Percentiles rank a stretch among this genome's conserved stretches.
phyloP scores from a whole-genome alignment of 2,797 vertebrate species.

The Fistularia tabacaria region DNA sequence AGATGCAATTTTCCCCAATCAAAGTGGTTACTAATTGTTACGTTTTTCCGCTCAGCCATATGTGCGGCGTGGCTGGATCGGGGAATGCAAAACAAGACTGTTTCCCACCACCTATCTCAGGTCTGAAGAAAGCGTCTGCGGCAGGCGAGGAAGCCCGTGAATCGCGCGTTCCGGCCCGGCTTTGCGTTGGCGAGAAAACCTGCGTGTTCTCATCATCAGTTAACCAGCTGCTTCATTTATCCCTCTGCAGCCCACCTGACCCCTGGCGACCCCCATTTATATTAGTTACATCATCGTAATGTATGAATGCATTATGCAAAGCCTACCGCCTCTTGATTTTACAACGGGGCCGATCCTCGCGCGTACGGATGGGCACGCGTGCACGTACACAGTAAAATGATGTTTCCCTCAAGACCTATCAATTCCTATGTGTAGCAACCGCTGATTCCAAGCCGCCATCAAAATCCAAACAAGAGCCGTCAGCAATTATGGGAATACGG shows the following conservation, averaged over 20 bases:
- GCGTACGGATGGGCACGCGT: conserved; percentile 14
- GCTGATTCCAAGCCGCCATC: conserved; percentile 73
- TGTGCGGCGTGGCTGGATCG: conserved; percentile 55
- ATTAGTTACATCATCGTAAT: conserved; percentile 42
- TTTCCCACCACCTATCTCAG: conserved; percentile 14
- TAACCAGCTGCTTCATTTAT: conserved; percentile 37
- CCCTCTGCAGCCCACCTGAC: conserved; percentile 27
- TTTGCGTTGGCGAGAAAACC: conserved; percentile 1
- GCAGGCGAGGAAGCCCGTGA: too few species aligned
- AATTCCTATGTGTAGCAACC: conserved; percentile 77
- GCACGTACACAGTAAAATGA: conserved; percentile 58
- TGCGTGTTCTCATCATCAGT: conserved; percentile 20
- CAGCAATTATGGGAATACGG: conserved; percentile 80
- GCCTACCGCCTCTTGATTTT: conserved; percentile 13
- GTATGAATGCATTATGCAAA: conserved; percentile 29
- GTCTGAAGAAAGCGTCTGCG: conserved; percentile 1
- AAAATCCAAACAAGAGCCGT: conserved; percentile 81
- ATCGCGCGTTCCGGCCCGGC: background rate
- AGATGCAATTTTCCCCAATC: conserved; percentile 95
- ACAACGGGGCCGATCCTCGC: conserved; percentile 20
- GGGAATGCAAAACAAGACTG: conserved; percentile 27
- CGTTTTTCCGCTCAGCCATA: conserved; percentile 87
- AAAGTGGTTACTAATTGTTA: conserved; percentile 94
- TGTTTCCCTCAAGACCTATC: conserved; percentile 78
- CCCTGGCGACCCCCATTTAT: conserved; percentile 35